phyloP scores from a whole-genome alignment of 2,113 vertebrate genomes.

The Alaudala cheleensis region DNA sequence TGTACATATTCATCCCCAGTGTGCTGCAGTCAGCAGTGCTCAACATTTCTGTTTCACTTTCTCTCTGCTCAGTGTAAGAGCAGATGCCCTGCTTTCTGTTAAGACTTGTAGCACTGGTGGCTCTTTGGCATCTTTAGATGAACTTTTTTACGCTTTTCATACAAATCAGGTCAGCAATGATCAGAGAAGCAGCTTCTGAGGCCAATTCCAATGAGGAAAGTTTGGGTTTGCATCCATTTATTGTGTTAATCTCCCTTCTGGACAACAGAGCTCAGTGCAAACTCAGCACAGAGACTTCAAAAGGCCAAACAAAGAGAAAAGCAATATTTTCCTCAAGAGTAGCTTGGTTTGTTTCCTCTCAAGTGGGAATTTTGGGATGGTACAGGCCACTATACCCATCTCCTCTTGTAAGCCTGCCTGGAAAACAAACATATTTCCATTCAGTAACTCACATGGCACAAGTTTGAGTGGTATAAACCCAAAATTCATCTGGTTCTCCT shows the following conservation, averaged over 20 bases:
- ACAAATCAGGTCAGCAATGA: neutral
- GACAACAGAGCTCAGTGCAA: neutral
- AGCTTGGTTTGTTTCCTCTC: neutral
- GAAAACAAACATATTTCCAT: neutral
- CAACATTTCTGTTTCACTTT: neutral
- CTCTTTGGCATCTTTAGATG: neutral
- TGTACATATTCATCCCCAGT: neutral
- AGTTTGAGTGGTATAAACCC: neutral
- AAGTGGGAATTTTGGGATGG: neutral
- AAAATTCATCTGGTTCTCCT: neutral
- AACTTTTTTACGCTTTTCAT: neutral
- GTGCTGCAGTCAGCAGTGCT: neutral
- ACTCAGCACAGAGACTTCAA: neutral
- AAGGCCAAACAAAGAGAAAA: neutral
- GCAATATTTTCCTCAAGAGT: neutral
- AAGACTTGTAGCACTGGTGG: neutral
- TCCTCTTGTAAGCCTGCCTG: neutral
- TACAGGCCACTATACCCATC: neutral
- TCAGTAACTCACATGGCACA: fast-evolving
- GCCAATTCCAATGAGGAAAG: neutral
- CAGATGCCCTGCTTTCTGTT: neutral
- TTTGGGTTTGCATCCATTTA: neutral
- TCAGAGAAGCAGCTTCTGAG: neutral
- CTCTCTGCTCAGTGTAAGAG: neutral
- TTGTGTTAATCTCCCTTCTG: neutral